phyloP scores from a whole-genome alignment of 2,888 invertebrate species.

The Troides helena region DNA sequence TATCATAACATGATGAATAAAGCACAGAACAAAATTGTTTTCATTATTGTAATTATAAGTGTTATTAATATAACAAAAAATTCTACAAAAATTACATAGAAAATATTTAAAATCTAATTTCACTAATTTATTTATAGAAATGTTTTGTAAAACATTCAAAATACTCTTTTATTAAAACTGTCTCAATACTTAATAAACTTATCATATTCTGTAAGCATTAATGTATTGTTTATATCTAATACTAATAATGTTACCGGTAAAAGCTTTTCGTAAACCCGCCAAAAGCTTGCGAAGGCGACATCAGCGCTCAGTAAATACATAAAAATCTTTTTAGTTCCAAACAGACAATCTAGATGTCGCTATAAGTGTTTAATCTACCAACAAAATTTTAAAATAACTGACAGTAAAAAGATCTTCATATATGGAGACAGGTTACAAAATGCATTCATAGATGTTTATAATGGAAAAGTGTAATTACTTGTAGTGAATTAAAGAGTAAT shows the following conservation, averaged over 20 bases:
- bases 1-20: too few relatives aligned
- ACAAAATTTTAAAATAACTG: background rate
- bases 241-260: background rate
- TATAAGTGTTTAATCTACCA: constrained; percentile 30
- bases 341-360: constrained; percentile 49
- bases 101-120: too few relatives aligned
- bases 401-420: background rate
- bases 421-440: background rate
- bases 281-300: constrained; percentile 30
- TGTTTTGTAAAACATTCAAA: too few relatives aligned
- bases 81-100: too few relatives aligned
- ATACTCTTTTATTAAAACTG: background rate
- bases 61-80: too few relatives aligned
- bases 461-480: too few relatives aligned
- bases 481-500: too few relatives aligned
- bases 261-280: background rate
- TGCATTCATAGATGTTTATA: too few relatives aligned
- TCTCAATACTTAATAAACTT: background rate
- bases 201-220: background rate
- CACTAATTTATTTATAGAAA: too few relatives aligned
- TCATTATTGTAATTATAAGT: too few relatives aligned
- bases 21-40: too few relatives aligned
- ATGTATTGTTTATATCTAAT: background rate
- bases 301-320: constrained; percentile 43
- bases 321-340: constrained; percentile 44